These are phyloP conservation scores for Takifugu rubripes DNA, from an alignment of 2,797 vertebrate species.

Conservation along the genomic window DNA sequence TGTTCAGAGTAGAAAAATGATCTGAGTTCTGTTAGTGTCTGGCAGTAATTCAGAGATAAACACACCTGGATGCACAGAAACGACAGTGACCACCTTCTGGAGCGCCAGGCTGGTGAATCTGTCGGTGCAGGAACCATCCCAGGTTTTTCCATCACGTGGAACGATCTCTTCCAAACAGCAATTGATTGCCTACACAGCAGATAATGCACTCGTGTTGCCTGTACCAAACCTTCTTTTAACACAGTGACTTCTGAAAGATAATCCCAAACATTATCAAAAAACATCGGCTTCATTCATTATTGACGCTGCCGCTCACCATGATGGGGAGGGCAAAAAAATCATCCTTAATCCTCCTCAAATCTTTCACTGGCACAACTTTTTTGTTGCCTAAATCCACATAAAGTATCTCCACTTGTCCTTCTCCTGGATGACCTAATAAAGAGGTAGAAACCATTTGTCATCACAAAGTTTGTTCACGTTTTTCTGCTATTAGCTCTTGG, in stretches of 20 bases:
- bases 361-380: constrained; percentile 72
- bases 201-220: constrained; percentile 1
- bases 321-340: constrained; percentile 84
- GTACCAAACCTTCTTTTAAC: not conserved
- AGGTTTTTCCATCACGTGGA: constrained; percentile 69
- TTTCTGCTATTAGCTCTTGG: too few relatives aligned
- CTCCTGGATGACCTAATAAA: constrained; percentile 76
- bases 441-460: constrained; percentile 4
- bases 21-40: too few relatives aligned
- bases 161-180: constrained; percentile 81
- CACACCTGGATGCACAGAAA: too few relatives aligned
- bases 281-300: too few relatives aligned
- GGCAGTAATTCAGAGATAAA: too few relatives aligned
- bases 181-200: constrained; percentile 76
- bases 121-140: constrained; percentile 76
- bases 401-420: constrained; percentile 77
- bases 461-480: too few relatives aligned
- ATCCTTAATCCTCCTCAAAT: constrained; percentile 82
- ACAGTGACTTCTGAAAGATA: not conserved
- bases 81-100: constrained; percentile 71
- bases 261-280: not conserved
- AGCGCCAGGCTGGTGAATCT: constrained; percentile 80
- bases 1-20: too few relatives aligned
- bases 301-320: constrained; percentile 73
- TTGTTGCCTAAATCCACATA: constrained; percentile 86